phyloP scores from a whole-genome alignment of 2,888 invertebrate genomes.

The Lycophotia porphyrea region DNA sequence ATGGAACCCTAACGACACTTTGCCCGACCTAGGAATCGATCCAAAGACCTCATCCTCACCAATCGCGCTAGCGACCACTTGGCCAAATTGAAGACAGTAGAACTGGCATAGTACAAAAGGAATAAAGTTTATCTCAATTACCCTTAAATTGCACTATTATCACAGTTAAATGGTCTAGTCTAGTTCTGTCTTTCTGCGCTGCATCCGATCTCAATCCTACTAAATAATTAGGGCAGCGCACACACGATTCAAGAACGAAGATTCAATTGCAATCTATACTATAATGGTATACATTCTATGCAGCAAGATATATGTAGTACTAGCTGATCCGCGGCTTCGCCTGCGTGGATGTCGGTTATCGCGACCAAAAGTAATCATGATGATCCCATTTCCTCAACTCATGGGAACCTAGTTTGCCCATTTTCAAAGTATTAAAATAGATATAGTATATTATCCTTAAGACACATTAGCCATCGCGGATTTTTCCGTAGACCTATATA shows the following conservation, averaged over 20 bases:
- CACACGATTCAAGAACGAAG: constrained; percentile 23
- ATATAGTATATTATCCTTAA: no score
- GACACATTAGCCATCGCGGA: no score
- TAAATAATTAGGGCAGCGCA: constrained; percentile 35
- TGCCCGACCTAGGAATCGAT: neutral
- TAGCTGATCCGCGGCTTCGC: no score
- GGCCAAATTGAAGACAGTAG: neutral
- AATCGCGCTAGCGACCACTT: neutral
- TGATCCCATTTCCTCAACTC: no score
- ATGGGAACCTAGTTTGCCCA: no score
- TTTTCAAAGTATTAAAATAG: no score
- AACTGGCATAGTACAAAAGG: neutral
- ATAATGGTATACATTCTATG: neutral
- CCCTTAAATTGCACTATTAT: constrained; percentile 26
- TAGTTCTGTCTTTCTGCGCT: constrained; percentile 17
- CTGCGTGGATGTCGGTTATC: no score
- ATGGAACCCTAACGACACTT: neutral
- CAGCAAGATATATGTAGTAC: no score
- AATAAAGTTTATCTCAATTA: constrained; percentile 1
- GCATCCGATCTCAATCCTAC: constrained; percentile 46
- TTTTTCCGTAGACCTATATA: no score
- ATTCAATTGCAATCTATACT: constrained; percentile 40
- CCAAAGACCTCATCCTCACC: neutral
- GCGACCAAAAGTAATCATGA: no score
- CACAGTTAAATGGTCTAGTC: constrained; percentile 22